These are phyloP conservation scores for Zapus hudsonius DNA, from an alignment of 2,113 vertebrate genomes.

Conservation along the genomic window DNA sequence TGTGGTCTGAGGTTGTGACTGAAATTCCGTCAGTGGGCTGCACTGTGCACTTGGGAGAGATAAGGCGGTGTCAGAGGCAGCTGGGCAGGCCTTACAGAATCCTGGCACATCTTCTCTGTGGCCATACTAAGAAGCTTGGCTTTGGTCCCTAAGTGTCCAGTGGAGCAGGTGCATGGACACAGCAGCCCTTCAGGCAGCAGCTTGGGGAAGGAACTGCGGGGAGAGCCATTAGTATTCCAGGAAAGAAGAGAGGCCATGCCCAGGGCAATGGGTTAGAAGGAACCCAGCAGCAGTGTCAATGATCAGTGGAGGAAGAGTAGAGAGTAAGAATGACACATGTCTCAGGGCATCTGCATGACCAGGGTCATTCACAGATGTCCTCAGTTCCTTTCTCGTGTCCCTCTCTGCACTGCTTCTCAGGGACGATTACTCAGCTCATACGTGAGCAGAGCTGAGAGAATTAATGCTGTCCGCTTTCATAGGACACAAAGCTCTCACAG, in stretches of 20 bases:
- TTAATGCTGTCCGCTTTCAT: neutral
- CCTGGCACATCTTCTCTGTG: neutral
- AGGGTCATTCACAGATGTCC: neutral
- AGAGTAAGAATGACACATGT: neutral
- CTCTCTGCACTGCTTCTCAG: neutral
- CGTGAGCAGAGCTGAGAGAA: neutral
- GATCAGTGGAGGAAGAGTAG: neutral
- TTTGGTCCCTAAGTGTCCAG: constrained; percentile 8
- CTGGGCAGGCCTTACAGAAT: neutral
- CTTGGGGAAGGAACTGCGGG: neutral
- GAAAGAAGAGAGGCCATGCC: neutral
- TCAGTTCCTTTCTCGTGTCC: neutral
- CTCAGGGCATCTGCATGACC: neutral
- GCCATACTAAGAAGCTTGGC: constrained; percentile 31
- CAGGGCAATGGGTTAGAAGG: neutral
- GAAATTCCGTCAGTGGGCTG: neutral
- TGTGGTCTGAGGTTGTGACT: neutral
- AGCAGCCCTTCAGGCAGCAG: constrained; percentile 12
- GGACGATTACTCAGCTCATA: neutral
- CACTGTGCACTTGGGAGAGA: neutral
- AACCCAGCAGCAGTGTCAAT: neutral
- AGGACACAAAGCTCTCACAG: neutral
- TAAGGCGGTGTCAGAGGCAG: neutral
- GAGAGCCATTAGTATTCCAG: constrained; percentile 19
- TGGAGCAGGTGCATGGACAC: constrained; percentile 46